Evolutionary conservation across 2,888 invertebrate species (phyloP), one percentile per base, ranked within the genome.

Genomic region (Sympetrum striolatum): DNA sequence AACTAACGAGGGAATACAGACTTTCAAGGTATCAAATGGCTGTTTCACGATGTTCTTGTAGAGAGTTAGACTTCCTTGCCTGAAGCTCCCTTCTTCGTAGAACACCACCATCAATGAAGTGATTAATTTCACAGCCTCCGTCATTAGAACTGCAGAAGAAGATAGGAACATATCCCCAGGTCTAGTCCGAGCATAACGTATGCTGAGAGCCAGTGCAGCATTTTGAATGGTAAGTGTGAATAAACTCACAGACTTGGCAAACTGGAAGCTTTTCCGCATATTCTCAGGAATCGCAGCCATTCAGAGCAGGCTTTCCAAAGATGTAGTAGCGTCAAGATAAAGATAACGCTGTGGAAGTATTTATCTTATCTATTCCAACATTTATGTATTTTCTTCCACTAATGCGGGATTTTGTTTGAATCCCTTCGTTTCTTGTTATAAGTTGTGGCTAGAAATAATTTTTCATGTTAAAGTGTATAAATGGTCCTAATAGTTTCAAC

Each of bases 181-280:
- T 92, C 98, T 95, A n/a, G 97, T 98, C 44, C 98, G 95, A 1
- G 98, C 97, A 95, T 98, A 98, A 90, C 99, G 96, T 98, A 99
- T 99, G 93, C 99, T 98, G 90, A 99, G 96, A 15, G 98, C 98
- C 92, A 99, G 95, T 81, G 97, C 95, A 12, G 99, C 99, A 97
- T 99, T 99, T 95, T 99, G 99, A 86, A 99, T 94, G 0, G 99
- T 99, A 92, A 99, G 95, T 80, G 98, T 97, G 79, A 98, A 95
- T 92, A 99, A 95, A 94, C 99, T 99, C 39, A 98, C 94, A 94
- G 98, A 98, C 94, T 99, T 99, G 91, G 98, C 37, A 6, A 14
- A 86, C 0, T 86, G 86, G 4, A 86, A 91, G 31, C 64, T 86
- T 14, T n/a, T 60, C 10, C 58, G 53, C 5, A n/a, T 86, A 86